Conservation (phyloP, 2,888 invertebrate species). For the Eugnorisma glareosa region DNA sequence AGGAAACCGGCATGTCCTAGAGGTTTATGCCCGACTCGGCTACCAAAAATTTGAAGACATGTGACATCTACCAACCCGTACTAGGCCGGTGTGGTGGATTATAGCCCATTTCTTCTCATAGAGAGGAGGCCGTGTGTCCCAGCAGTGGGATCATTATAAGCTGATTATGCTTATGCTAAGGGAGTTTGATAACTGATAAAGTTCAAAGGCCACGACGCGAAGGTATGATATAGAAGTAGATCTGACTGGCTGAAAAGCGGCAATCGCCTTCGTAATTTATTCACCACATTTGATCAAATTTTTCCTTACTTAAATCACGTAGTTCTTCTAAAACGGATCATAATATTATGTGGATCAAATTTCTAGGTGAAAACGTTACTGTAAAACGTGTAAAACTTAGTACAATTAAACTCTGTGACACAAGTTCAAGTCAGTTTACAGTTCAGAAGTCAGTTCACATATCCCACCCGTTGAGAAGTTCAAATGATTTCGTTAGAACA, state of each 20-base stretch:
- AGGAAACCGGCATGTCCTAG: neutral
- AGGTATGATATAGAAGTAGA: neutral
- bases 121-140: too few relatives aligned
- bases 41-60: neutral
- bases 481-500: conserved; percentile 52
- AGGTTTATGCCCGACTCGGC: too few relatives aligned
- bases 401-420: conserved; percentile 39
- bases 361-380: conserved; percentile 13
- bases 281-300: neutral
- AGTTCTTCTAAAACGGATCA: neutral
- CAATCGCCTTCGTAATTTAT: neutral
- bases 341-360: neutral
- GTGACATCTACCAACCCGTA: too few relatives aligned
- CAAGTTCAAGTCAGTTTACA: conserved; percentile 31
- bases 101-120: too few relatives aligned
- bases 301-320: too few relatives aligned
- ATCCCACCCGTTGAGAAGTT: conserved; percentile 33
- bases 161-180: too few relatives aligned
- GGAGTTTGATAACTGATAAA: too few relatives aligned
- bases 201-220: neutral
- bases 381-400: conserved; percentile 15
- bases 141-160: too few relatives aligned
- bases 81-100: too few relatives aligned
- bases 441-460: conserved; percentile 28
- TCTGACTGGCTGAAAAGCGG: neutral